Conservation (phyloP, 2,113 vertebrate species). For the Rattus rattus region DNA sequence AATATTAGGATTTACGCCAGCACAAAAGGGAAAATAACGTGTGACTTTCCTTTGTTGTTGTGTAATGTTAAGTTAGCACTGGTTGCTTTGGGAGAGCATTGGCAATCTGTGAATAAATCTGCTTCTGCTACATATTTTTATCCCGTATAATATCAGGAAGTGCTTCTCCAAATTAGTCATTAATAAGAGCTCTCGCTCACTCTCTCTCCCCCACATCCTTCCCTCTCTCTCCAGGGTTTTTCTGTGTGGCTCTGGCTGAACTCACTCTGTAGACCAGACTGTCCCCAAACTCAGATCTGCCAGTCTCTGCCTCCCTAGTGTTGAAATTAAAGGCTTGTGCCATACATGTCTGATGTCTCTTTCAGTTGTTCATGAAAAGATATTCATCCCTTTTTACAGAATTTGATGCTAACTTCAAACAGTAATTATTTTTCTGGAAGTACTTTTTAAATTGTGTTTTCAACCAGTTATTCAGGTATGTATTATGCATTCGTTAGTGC, state of each 20-base stretch:
- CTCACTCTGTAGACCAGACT: background rate
- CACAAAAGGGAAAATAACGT: slow-evolving; percentile 36
- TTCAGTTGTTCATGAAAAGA: background rate
- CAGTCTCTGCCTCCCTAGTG: background rate
- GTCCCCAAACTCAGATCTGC: background rate
- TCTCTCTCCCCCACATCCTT: background rate
- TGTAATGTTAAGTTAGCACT: slow-evolving; percentile 21
- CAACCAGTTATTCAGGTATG: background rate
- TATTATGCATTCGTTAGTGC: background rate
- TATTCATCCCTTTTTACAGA: background rate
- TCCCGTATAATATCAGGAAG: slow-evolving; percentile 25
- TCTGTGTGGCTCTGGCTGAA: background rate
- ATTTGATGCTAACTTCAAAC: background rate
- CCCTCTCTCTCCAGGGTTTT: background rate
- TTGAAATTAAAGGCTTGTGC: background rate
- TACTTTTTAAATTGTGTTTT: slow-evolving; percentile 9
- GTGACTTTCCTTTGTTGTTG: background rate
- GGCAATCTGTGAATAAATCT: slow-evolving; percentile 30
- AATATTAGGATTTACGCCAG: slow-evolving; percentile 9
- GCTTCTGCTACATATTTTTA: background rate
- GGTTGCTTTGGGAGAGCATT: slow-evolving; percentile 50
- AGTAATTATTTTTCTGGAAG: background rate
- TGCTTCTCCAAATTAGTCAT: background rate
- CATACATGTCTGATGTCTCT: background rate
- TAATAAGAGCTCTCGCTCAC: background rate